A percentile compares a stretch with the other conserved stretches of the same genome.
These are phyloP conservation scores for Napeogenes sylphis DNA, from an alignment of 2,888 invertebrate species.

Conservation along the genomic window DNA sequence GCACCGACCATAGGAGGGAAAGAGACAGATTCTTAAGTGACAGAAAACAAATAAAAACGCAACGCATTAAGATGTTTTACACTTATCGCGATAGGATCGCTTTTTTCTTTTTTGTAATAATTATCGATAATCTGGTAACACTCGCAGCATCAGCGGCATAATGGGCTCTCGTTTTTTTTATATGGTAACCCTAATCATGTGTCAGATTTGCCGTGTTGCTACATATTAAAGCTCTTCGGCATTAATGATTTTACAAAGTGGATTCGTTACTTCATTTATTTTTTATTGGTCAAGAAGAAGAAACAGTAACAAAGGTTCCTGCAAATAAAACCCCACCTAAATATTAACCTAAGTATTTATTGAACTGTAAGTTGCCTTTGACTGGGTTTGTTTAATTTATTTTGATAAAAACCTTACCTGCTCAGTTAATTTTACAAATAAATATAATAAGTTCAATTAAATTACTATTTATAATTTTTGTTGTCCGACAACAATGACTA, in stretches of 20 bases:
- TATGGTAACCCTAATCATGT: constrained; percentile 74
- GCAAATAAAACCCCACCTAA: no score
- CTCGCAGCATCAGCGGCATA: constrained; percentile 61
- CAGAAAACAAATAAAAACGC: constrained; percentile 73
- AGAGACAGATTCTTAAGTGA: constrained; percentile 51
- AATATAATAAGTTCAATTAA: no score
- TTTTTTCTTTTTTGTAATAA: constrained; percentile 68
- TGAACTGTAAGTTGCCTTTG: no score
- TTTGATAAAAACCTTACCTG: no score
- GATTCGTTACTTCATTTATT: constrained; percentile 56
- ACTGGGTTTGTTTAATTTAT: no score
- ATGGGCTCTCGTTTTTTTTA: constrained; percentile 66
- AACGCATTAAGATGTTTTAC: constrained; percentile 74
- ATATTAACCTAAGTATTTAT: no score
- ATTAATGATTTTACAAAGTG: constrained; percentile 65
- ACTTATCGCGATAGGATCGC: constrained; percentile 66
- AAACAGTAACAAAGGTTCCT: no score
- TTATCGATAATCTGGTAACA: constrained; percentile 77
- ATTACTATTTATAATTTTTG: no score
- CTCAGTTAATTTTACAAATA: no score
- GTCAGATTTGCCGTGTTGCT: constrained; percentile 71
- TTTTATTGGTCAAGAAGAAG: constrained; percentile 33
- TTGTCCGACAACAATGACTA: no score
- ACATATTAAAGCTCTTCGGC: constrained; percentile 52
- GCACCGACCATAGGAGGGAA: constrained; percentile 29